Percentiles rank a stretch among this genome's conserved stretches.
These are phyloP conservation scores for Heliconius hortense DNA, from an alignment of 2,888 invertebrate genomes.

Conservation along the genomic window DNA sequence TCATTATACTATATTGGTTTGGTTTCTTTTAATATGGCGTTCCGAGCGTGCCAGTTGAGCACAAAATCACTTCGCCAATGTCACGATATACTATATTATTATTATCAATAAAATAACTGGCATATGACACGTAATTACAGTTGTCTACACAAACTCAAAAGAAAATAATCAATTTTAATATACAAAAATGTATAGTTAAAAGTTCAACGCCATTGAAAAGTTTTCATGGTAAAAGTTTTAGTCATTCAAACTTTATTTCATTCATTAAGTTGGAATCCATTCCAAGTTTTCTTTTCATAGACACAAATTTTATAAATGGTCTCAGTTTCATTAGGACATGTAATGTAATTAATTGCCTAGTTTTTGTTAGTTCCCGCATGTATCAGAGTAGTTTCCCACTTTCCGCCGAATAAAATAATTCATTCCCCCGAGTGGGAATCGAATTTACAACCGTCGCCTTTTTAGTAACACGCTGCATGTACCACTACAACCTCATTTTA, in stretches of 20 bases:
- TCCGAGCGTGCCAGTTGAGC: too few relatives aligned
- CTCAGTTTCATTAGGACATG: background rate
- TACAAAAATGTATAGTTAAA: constrained; percentile 2
- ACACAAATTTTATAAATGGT: constrained; percentile 17
- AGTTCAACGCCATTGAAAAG: constrained; percentile 8
- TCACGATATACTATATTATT: too few relatives aligned
- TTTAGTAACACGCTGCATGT: too few relatives aligned
- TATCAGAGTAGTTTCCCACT: too few relatives aligned
- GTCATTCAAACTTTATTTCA: constrained; percentile 19
- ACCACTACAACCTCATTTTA: background rate
- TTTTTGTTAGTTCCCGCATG: background rate
- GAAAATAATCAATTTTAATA: background rate
- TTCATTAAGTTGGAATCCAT: constrained; percentile 13
- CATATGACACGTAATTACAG: background rate
- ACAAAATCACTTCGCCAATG: too few relatives aligned
- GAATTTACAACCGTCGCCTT: too few relatives aligned
- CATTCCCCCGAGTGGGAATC: too few relatives aligned
- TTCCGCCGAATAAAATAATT: too few relatives aligned
- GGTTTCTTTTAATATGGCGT: too few relatives aligned
- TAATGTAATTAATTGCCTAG: background rate
- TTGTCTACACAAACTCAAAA: background rate
- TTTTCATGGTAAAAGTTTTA: constrained; percentile 21
- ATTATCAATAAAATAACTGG: too few relatives aligned
- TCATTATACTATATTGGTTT: too few relatives aligned
- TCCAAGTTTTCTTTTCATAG: constrained; percentile 15